These are phyloP conservation scores for Plusia festucae DNA, from an alignment of 2,888 invertebrate genomes.

Conservation along the genomic window DNA sequence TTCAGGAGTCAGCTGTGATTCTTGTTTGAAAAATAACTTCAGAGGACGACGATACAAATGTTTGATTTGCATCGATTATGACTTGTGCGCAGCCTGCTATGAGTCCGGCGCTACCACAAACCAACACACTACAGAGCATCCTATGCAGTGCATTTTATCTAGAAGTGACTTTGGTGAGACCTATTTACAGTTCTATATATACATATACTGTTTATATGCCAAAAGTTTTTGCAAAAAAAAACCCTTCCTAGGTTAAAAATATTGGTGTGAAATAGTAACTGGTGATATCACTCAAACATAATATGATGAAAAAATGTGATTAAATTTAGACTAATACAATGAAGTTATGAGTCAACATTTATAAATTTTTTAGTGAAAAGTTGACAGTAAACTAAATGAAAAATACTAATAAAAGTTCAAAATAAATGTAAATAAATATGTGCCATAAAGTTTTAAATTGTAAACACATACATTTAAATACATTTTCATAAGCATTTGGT, in stretches of 20 bases:
- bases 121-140: conserved; percentile 98
- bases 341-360: background rate
- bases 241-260: conserved; percentile 24
- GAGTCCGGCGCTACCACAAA: conserved; percentile 97
- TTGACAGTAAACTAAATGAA: background rate
- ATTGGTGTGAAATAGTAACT: conserved; percentile 9
- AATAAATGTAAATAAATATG: background rate
- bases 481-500: background rate
- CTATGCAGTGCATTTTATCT: conserved; percentile 99
- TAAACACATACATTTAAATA: background rate
- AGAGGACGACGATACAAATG: conserved; percentile 99
- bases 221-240: conserved; percentile 23
- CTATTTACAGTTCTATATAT: conserved; percentile 44
- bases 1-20: conserved; percentile 99
- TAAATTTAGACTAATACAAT: background rate
- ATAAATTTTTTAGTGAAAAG: background rate
- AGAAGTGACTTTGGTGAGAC: conserved; percentile 97
- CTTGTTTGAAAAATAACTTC: conserved; percentile 99
- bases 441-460: background rate
- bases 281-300: background rate
- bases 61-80: conserved; percentile 99
- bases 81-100: conserved; percentile 98
- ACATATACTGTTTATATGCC: conserved; percentile 22
- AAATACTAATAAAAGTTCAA: background rate
- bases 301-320: background rate